A percentile compares a stretch with the other conserved stretches of the same genome.
phyloP scores from a whole-genome alignment of 2,797 vertebrate species.

The Melanotaenia trifasciata region DNA sequence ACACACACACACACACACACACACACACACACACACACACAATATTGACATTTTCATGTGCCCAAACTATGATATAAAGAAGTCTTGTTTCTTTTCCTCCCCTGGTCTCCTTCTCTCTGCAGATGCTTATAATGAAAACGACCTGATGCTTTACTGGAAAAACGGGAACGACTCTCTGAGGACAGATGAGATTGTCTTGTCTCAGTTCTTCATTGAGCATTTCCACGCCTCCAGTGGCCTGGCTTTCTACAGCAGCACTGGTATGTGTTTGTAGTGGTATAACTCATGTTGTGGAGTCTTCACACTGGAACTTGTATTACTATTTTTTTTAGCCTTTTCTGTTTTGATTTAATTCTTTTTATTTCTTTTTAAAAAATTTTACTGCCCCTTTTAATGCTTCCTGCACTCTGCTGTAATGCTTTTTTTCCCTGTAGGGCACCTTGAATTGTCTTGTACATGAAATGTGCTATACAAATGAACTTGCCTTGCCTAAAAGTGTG shows the following conservation, averaged over 20 bases:
- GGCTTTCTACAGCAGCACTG: slow-evolving; percentile 93
- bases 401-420: no score
- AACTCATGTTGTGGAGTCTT: not conserved
- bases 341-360: no score
- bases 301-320: no score
- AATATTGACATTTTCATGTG: not conserved
- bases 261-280: slow-evolving; percentile 38
- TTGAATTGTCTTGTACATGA: no score
- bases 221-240: slow-evolving; percentile 91
- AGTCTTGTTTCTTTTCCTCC: not conserved
- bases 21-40: slow-evolving; percentile 20
- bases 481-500: not conserved
- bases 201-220: slow-evolving; percentile 92
- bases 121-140: slow-evolving; percentile 94
- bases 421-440: no score
- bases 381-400: no score
- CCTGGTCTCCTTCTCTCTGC: slow-evolving; percentile 11
- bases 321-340: no score
- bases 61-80: not conserved
- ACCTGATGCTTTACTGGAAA: slow-evolving; percentile 94
- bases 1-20: no score
- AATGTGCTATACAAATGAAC: no score
- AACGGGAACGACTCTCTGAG: slow-evolving; percentile 90
- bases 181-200: slow-evolving; percentile 90
- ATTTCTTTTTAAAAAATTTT: no score